Conservation (phyloP, 2,888 invertebrate species). For the Hyposoter didymator region DNA sequence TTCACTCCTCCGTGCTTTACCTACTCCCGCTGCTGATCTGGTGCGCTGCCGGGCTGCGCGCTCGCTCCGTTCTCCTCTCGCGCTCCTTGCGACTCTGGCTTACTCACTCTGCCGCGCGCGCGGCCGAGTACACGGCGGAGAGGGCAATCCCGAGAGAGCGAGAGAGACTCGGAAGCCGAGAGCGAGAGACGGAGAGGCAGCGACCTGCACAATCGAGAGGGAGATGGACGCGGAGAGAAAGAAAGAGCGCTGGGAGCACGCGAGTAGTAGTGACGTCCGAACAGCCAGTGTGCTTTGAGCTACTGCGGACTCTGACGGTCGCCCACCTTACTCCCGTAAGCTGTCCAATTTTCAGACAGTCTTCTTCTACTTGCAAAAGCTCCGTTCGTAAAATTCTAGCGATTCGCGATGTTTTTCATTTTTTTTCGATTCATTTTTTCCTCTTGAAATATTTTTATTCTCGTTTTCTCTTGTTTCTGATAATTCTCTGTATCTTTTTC, state of each 20-base stretch:
- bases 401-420: not conserved
- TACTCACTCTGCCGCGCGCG: not conserved
- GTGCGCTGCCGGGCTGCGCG: constrained; percentile 34
- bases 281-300: constrained; percentile 32
- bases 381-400: not conserved
- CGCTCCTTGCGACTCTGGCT: constrained; percentile 61
- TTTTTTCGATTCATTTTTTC: not conserved
- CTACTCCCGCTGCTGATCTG: constrained; percentile 30
- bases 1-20: constrained; percentile 27
- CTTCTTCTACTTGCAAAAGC: not conserved
- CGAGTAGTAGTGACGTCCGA: constrained; percentile 80
- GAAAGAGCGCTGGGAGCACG: constrained; percentile 78
- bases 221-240: too few species aligned
- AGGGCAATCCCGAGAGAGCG: too few species aligned
- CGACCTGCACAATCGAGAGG: not conserved
- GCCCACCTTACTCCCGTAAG: constrained; percentile 41
- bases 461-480: not conserved
- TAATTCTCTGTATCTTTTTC: not conserved
- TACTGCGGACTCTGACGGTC: constrained; percentile 63
- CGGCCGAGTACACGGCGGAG: too few species aligned
- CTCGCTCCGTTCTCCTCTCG: not conserved
- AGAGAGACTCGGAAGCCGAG: too few species aligned
- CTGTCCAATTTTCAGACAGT: not conserved
- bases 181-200: not conserved
- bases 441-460: not conserved